Base-by-base conservation (phyloP, 2,113 vertebrate genomes). In the Eulemur macaco region DNA sequence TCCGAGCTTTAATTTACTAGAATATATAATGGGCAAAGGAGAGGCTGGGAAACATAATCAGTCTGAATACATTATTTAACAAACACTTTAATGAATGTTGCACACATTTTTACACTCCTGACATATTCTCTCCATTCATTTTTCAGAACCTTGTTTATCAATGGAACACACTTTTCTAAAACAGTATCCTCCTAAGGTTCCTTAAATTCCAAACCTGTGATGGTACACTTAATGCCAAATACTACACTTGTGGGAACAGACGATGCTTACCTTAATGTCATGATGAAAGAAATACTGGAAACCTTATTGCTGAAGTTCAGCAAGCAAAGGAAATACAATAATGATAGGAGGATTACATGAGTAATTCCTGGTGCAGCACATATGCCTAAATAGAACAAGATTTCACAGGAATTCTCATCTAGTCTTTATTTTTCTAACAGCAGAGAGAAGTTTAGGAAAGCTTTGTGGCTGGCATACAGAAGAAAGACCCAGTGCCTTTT, bases 1-100 rank as follows among this genome's bases (percentile, higher is more conserved):
- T 98, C 98, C 68, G 63, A 97, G 98, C 98, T 98, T 99, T 99
- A 98, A 99, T 99, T 98, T 99, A 99, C 98, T 98, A 98, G 98
- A 98, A 98, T 98, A 98, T 97, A 98, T 98, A 99, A 98, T 98
- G 96, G 98, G 97, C 27, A 21, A 97, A 97, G 96, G 96, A 96
- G 98, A 98, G 98, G 97, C 96, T 97, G 92, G 98, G 97, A 98
- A 98, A 98, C 97, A 97, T 58, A 86, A 27, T 96, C 96, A 68
- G 91, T 86, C 96, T 69, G 86, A 98, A 98, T 97, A 97, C 96
- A 98, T 98, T 98, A 98, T 98, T 99, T 98, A 98, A 98, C 97
- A 97, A 98, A 99, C 97, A 98, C 91, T 96, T 98, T 98, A 98
- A 98, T 98, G 98, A 98, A 98, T 12, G 95, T 91, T 97, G 95